These are phyloP conservation scores for Drosophila leontia DNA, from an alignment of 1,140 invertebrate genomes.

Conservation along the genomic window DNA sequence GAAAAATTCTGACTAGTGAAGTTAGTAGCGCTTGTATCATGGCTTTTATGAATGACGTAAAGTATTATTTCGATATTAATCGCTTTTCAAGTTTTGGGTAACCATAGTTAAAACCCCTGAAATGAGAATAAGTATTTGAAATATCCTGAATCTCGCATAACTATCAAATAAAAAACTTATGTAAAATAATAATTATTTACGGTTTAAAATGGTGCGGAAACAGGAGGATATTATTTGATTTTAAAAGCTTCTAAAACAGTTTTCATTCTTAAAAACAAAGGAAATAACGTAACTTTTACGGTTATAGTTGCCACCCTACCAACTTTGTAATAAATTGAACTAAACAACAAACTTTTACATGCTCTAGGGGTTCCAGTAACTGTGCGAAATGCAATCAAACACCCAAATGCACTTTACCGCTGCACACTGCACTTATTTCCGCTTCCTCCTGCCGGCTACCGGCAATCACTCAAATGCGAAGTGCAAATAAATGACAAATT, in stretches of 20 bases:
- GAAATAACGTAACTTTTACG: too few relatives aligned
- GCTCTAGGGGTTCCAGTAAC: constrained; percentile 5
- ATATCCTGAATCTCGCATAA: too few relatives aligned
- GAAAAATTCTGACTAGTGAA: not conserved
- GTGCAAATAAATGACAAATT: constrained; percentile 79
- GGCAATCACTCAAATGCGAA: constrained; percentile 58
- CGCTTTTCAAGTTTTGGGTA: too few relatives aligned
- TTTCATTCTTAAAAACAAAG: too few relatives aligned
- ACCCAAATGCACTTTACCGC: constrained; percentile 43
- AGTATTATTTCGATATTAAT: not conserved
- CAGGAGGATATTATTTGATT: too few relatives aligned
- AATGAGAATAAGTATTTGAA: too few relatives aligned
- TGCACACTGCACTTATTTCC: constrained; percentile 62
- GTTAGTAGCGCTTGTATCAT: not conserved
- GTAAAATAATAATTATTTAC: too few relatives aligned
- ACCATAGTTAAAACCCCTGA: too few relatives aligned
- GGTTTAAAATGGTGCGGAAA: too few relatives aligned
- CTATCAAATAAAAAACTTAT: too few relatives aligned
- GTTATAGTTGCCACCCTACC: not conserved
- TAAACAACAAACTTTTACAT: constrained; percentile 24
- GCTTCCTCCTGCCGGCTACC: constrained; percentile 54
- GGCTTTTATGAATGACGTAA: too few relatives aligned
- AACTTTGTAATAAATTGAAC: constrained; percentile 21
- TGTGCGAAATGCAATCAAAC: constrained; percentile 49
- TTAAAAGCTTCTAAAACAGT: too few relatives aligned